Evolutionary conservation across 2,113 vertebrate species (phyloP), one percentile per base, ranked within the genome.

Genomic region (Fulmarus glacialis): DNA sequence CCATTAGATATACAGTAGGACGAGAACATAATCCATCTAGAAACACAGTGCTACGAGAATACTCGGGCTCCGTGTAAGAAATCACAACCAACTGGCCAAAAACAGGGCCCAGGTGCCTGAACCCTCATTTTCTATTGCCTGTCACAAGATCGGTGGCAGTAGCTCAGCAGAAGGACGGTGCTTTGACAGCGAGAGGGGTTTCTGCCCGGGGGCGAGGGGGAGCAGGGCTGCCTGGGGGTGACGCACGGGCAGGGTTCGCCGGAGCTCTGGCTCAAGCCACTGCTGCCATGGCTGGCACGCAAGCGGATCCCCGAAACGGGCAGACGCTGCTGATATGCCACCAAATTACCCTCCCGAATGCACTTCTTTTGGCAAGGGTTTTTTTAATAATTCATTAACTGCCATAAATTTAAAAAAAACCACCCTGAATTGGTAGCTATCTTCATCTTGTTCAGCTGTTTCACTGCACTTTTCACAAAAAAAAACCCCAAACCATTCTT

Each of bases 271-370:
- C 70, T 68, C 59, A 14, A 2, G 80, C 38, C 53, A 58, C 72
- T 3, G 7, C 18, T 8, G 2, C 4, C 0, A 27, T 3, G 19
- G 62, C 36, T 66, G 38, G 60, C 67, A 45, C 11, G 29, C 2
- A 5, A 1, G 4, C 2, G 6, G 53, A 21, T n/a, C 59, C 53
- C 67, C 1, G 0, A 38, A 58, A 47, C 1, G 16, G 48, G 62
- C 64, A 60, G 60, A 38, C 0, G 0, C n/a, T 68, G 58, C 67
- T 42, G 50, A 14, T 18, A 2, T 0, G 9, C 47, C 75, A 42
- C 32, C 26, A 32, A 47, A 19, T 24, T 14, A 15, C 60, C 2
- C 6, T 56, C 40, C 56, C 4, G 2, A 50, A n/a, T 34, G 40
- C 38, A 30, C n/a, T 59, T 53, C 34, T 60, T 67, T 63, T 52